Conservation (phyloP, 2,888 invertebrate genomes). For the Arenicola marina region DNA sequence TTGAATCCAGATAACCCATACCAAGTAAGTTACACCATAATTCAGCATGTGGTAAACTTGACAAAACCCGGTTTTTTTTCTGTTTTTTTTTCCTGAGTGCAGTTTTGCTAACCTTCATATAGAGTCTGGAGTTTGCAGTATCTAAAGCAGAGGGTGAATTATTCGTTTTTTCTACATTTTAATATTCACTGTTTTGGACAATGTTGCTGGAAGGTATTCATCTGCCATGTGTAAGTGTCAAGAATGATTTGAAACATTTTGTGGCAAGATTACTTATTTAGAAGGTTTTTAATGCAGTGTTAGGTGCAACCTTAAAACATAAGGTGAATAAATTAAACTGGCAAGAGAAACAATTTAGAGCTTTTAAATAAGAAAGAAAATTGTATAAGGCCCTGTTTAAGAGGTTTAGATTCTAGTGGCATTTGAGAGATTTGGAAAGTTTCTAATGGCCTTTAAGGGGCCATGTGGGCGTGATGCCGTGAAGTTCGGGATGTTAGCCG, state of each 20-base stretch:
- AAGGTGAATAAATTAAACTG: too few species aligned
- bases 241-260: not conserved
- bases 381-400: too few species aligned
- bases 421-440: too few species aligned
- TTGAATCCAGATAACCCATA: conserved; percentile 1
- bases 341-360: too few species aligned
- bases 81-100: not conserved
- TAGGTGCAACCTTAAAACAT: not conserved
- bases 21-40: not conserved
- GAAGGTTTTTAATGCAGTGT: not conserved
- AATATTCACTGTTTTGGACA: not conserved
- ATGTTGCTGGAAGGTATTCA: not conserved
- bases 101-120: not conserved
- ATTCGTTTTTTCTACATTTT: not conserved
- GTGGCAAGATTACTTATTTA: not conserved
- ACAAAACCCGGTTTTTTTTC: too few species aligned
- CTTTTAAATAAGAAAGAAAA: too few species aligned
- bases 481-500: too few species aligned
- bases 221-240: not conserved
- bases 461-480: too few species aligned
- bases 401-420: too few species aligned
- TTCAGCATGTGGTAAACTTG: not conserved
- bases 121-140: not conserved
- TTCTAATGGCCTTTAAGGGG: too few species aligned
- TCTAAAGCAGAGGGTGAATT: too few species aligned